Base-by-base conservation (phyloP, 1,140 invertebrate genomes). In the Aphelinus certus region DNA sequence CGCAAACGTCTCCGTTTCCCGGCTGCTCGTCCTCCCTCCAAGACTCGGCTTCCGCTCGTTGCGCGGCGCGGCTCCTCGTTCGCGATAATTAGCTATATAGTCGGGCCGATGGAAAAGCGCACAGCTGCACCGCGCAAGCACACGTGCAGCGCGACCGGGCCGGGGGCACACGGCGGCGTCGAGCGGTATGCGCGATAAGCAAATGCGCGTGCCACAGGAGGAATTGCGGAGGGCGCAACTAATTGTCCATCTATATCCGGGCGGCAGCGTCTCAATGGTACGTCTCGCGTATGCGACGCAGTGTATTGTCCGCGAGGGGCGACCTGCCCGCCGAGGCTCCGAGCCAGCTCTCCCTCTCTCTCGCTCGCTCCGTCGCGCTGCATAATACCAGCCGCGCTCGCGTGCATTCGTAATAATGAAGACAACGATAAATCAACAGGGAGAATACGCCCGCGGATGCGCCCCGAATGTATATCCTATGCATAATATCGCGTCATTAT, bases 341-440 rank as follows among this genome's bases (percentile, higher is more conserved):
- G 58, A 10, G 76, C 60, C 77, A 77, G 71, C 60, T 70, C 68
- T 26, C 9, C 7, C 49, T 51, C 51, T 42, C 56, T 3, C 51
- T 26, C 53, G 5, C 63, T 61, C 64, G 4, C 49, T 48, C 51
- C 80, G 79, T 81, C 79, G 78, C 80, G 81, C 79, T 78, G 83
- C 77, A 86, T 87, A 87, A 88, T 88, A 83, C 83, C 81, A 81
- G 77, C 76, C 57, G 77, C 81, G 80, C 83, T 80, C 83, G 82
- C 83, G 82, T 87, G 86, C 86, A 87, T 88, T 88, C 85, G 86
- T 87, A 88, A 88, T 88, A 88, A 87, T 86, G 86, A 88, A 88
- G 87, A 88, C 86, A 87, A 84, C 87, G 83, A 88, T 88, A 88
- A 88, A 88, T 88, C 87, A 88, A 87, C 83, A 80, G 77, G 82